Evolutionary conservation across 2,888 invertebrate species (phyloP).

Genomic region (Lycophotia porphyrea): DNA sequence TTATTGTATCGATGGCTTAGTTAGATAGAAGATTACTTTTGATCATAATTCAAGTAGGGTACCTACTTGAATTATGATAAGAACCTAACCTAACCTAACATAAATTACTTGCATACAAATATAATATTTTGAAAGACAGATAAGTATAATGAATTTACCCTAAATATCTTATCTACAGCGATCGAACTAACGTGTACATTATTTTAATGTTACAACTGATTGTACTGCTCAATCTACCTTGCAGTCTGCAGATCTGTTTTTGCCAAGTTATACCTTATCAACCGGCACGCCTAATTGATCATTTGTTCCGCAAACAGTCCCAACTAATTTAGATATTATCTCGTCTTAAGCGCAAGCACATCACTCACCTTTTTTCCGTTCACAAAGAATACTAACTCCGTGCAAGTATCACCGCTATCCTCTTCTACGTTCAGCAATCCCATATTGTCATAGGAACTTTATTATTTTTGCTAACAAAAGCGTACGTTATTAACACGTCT

Average conservation of each 20-base stretch:
- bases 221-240: background rate
- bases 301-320: slow-evolving; percentile 23
- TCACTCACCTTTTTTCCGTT: slow-evolving; percentile 87
- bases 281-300: slow-evolving; percentile 22
- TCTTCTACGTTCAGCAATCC: slow-evolving; percentile 82
- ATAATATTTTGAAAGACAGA: slow-evolving; percentile 30
- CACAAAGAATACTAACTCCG: slow-evolving; percentile 86
- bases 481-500: slow-evolving; percentile 64
- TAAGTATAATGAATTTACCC: slow-evolving; percentile 17
- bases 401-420: slow-evolving; percentile 74
- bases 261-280: slow-evolving; percentile 12
- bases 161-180: slow-evolving; percentile 42
- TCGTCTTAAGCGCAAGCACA: background rate
- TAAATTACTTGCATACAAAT: slow-evolving; percentile 4
- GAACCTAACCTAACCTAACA: no score
- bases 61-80: no score
- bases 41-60: background rate
- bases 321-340: slow-evolving; percentile 19
- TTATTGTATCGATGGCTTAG: slow-evolving; percentile 19
- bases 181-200: background rate
- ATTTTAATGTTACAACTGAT: background rate
- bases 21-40: slow-evolving; percentile 5
- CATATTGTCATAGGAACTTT: slow-evolving; percentile 71
- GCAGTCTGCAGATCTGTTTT: slow-evolving; percentile 1
- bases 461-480: slow-evolving; percentile 29